Evolutionary conservation across 2,113 vertebrate species (phyloP).

Genomic region (Elachura formosa): DNA sequence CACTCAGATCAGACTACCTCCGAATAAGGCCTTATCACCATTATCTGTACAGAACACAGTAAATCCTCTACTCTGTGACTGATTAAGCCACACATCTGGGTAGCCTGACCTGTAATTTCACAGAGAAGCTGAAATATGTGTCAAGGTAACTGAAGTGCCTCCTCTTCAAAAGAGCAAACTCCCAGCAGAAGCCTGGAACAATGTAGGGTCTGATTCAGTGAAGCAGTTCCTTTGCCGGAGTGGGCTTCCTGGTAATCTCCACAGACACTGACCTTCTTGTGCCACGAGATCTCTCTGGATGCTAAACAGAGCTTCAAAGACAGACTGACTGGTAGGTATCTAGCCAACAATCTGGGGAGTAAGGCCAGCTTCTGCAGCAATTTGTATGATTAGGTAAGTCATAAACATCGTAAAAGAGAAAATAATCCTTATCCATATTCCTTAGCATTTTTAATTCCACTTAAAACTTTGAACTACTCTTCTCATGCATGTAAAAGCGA

Average conservation of each 20-base stretch:
- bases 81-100: not conserved
- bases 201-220: fast-evolving
- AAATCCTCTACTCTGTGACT: not conserved
- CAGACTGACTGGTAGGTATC: not conserved
- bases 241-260: fast-evolving
- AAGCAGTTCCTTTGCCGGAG: not conserved
- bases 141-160: not conserved
- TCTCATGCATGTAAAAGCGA: not conserved
- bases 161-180: not conserved
- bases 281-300: not conserved
- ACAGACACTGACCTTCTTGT: not conserved
- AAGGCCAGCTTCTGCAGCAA: not conserved
- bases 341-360: fast-evolving
- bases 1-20: not conserved
- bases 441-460: not conserved
- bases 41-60: not conserved
- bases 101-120: not conserved
- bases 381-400: not conserved
- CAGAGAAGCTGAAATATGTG: not conserved
- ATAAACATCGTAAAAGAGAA: not conserved
- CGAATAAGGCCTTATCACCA: not conserved
- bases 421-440: not conserved
- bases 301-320: not conserved
- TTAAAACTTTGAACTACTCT: not conserved
- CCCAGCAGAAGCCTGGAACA: not conserved